These are phyloP conservation scores for Aix galericulata DNA, from an alignment of 2,113 vertebrate genomes.

Conservation along the genomic window DNA sequence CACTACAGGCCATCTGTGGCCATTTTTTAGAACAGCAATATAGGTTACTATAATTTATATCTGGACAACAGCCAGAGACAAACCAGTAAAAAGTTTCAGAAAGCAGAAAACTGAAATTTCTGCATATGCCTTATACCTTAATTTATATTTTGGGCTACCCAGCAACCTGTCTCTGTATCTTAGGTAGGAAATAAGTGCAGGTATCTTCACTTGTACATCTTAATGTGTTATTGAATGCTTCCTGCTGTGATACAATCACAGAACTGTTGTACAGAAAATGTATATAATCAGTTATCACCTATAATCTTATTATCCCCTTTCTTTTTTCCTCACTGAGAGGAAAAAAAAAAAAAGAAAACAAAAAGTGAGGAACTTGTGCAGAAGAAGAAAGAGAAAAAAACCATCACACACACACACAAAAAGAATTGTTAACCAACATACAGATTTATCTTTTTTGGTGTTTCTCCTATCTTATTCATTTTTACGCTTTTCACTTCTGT, in stretches of 20 bases:
- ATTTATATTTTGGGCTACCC: not conserved
- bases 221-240: not conserved
- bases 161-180: not conserved
- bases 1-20: not conserved
- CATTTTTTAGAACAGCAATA: not conserved
- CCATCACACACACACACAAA: not conserved
- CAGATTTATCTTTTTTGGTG: not conserved
- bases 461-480: not conserved
- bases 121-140: not conserved
- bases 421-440: not conserved
- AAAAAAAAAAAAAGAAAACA: not conserved
- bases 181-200: not conserved
- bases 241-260: not conserved
- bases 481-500: not conserved
- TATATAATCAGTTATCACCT: not conserved
- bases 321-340: not conserved
- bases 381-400: not conserved
- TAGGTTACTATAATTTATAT: not conserved
- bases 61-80: not conserved
- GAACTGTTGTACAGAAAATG: not conserved
- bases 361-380: not conserved
- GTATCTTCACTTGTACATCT: not conserved
- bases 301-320: fast-evolving
- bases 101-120: not conserved
- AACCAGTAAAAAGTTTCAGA: not conserved